phyloP scores from a whole-genome alignment of 2,888 invertebrate species.

The Drosophila seclusa region DNA sequence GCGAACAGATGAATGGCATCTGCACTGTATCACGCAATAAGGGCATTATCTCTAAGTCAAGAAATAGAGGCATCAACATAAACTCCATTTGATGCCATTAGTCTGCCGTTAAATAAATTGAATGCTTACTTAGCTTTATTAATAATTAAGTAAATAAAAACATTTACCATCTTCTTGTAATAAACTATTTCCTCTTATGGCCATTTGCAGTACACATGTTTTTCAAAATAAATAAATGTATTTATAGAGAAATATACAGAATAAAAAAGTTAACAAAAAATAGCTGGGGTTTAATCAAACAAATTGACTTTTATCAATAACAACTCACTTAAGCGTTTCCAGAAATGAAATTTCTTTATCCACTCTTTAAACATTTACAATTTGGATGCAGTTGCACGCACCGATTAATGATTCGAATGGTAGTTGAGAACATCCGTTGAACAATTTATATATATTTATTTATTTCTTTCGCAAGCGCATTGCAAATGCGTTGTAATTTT shows the following conservation, averaged over 20 bases:
- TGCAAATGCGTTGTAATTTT: constrained; percentile 28
- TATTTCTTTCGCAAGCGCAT: constrained; percentile 40
- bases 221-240: not conserved
- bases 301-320: not conserved
- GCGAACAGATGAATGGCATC: constrained; percentile 17
- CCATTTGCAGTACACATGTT: not conserved
- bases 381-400: too few relatives aligned
- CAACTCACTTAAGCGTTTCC: not conserved
- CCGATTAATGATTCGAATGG: not conserved
- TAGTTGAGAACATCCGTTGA: not conserved
- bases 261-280: not conserved
- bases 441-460: not conserved
- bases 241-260: not conserved
- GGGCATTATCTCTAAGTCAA: not conserved
- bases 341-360: not conserved
- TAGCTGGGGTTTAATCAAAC: not conserved
- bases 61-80: not conserved
- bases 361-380: not conserved
- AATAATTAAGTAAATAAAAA: not conserved
- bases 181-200: not conserved
- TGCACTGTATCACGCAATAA: constrained; percentile 26
- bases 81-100: not conserved
- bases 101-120: not conserved
- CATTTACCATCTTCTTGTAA: not conserved
- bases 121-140: not conserved